Conservation (phyloP, 2,113 vertebrate genomes). For the Aldabrachelys gigantea region DNA sequence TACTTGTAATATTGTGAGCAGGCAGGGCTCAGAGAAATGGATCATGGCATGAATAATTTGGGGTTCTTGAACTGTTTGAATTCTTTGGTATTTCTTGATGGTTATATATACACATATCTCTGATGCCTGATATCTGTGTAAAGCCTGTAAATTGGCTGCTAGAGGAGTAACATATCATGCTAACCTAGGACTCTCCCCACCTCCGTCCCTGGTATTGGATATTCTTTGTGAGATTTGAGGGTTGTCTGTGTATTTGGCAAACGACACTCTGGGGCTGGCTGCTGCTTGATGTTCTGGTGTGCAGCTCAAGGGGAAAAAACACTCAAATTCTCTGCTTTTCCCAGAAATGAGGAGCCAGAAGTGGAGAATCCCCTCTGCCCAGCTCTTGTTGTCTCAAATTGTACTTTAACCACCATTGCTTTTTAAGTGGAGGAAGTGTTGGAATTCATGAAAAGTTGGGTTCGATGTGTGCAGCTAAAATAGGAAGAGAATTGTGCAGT, state of each 20-base stretch:
- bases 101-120: slow-evolving; percentile 52
- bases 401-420: not conserved
- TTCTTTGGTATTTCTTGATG: slow-evolving; percentile 35
- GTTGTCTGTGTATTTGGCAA: not conserved
- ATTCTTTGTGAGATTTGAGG: not conserved
- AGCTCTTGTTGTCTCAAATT: slow-evolving; percentile 8
- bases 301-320: slow-evolving; percentile 11
- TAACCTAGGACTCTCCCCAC: not conserved
- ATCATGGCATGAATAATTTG: not conserved
- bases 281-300: slow-evolving; percentile 48
- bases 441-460: not conserved
- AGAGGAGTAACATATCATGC: not conserved
- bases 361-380: slow-evolving; percentile 1
- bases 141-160: slow-evolving; percentile 25
- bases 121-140: slow-evolving; percentile 21
- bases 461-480: not conserved
- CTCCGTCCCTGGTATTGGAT: not conserved
- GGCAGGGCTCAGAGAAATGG: rapidly evolving
- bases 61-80: slow-evolving; percentile 21
- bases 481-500: not conserved
- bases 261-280: not conserved
- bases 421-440: not conserved
- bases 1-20: not conserved
- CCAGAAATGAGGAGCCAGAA: not conserved
- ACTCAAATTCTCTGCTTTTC: not conserved